Conservation (phyloP, 2,888 invertebrate species). For the Dryobotodes eremita region DNA sequence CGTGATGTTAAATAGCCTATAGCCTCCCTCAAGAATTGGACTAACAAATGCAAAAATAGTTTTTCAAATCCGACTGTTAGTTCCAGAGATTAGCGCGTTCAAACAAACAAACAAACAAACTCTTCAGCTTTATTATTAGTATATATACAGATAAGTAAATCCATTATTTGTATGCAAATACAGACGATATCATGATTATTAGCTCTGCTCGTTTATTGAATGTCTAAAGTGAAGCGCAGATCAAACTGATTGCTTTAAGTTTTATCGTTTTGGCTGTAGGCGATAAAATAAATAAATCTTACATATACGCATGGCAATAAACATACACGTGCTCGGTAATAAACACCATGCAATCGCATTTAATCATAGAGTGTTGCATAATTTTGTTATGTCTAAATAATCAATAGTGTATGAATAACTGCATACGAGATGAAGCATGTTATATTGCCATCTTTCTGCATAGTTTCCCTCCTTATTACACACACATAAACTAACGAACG, state of each 20-base stretch:
- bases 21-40: no score
- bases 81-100: no score
- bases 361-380: constrained; percentile 36
- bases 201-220: neutral
- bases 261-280: constrained; percentile 25
- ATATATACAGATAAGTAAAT: neutral
- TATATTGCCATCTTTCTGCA: neutral
- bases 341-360: constrained; percentile 29
- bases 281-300: constrained; percentile 45
- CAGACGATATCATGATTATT: neutral
- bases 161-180: neutral
- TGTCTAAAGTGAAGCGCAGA: constrained; percentile 10
- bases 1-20: no score
- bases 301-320: constrained; percentile 26
- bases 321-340: constrained; percentile 43
- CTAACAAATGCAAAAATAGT: no score
- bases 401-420: constrained; percentile 21
- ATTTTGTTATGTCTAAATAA: constrained; percentile 36
- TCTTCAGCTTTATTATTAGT: no score
- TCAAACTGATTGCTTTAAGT: constrained; percentile 21
- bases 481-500: no score
- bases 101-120: no score
- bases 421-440: no score
- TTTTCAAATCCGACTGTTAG: no score
- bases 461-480: neutral